Conservation (phyloP, 1,140 invertebrate species). For the Pogonus chalceus region DNA sequence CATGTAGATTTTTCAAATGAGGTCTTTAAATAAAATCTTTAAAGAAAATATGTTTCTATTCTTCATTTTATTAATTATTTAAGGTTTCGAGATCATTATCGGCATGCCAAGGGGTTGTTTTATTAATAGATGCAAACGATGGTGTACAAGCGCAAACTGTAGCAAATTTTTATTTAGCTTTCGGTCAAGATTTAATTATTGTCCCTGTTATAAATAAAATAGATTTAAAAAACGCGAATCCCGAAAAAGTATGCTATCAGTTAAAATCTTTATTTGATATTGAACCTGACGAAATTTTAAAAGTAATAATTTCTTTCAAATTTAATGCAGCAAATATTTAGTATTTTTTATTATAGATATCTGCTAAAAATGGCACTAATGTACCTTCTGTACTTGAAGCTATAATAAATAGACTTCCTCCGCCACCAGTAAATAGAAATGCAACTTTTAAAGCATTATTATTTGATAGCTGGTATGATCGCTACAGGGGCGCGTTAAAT, state of each 20-base stretch:
- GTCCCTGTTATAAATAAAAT: constrained; percentile 96
- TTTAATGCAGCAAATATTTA: constrained; percentile 18
- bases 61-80: background rate
- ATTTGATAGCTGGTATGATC: constrained; percentile 93
- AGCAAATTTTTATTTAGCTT: constrained; percentile 91
- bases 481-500: constrained; percentile 73
- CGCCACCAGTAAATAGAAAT: constrained; percentile 50
- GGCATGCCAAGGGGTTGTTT: constrained; percentile 89
- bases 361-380: constrained; percentile 82
- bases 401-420: constrained; percentile 68
- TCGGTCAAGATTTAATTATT: constrained; percentile 68
- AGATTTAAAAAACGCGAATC: constrained; percentile 84
- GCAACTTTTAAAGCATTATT: constrained; percentile 68
- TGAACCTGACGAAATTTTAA: constrained; percentile 52
- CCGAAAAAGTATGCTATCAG: constrained; percentile 68
- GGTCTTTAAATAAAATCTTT: constrained; percentile 42
- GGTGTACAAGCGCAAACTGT: constrained; percentile 97
- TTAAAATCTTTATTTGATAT: constrained; percentile 80
- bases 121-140: constrained; percentile 94
- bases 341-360: constrained; percentile 44
- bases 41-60: constrained; percentile 10
- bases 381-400: constrained; percentile 65
- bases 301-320: constrained; percentile 38
- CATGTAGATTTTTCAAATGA: constrained; percentile 98
- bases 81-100: constrained; percentile 70